A percentile compares a stretch with the other conserved stretches of the same genome.
These are phyloP conservation scores for Nothobranchius furzeri DNA, from an alignment of 2,113 vertebrate species.

Conservation along the genomic window DNA sequence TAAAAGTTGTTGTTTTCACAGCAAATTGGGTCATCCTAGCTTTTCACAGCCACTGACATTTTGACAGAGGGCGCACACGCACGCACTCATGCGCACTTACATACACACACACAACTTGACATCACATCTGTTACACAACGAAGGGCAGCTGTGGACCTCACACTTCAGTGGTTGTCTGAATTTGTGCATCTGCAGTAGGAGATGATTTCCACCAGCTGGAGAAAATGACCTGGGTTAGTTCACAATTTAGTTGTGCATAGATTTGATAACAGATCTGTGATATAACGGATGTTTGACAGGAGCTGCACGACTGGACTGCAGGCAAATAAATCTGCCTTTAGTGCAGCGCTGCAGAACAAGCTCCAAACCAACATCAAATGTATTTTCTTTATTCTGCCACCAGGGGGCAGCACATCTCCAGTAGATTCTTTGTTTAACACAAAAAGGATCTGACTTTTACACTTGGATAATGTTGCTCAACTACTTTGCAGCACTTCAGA, in stretches of 20 bases:
- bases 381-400: slow-evolving; percentile 19
- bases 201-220: slow-evolving; percentile 5
- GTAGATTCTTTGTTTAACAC: background rate
- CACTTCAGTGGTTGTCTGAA: background rate
- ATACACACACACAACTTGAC: background rate
- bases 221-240: slow-evolving; percentile 19
- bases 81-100: background rate
- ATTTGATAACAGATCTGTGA: too few relatives aligned
- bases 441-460: slow-evolving; percentile 10
- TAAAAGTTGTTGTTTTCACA: too few relatives aligned
- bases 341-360: too few relatives aligned
- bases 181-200: background rate
- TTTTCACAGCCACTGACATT: background rate
- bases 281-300: too few relatives aligned
- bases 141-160: slow-evolving; percentile 10
- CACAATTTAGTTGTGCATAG: too few relatives aligned
- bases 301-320: too few relatives aligned
- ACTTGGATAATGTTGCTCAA: slow-evolving; percentile 13
- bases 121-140: slow-evolving; percentile 41
- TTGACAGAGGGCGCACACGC: background rate
- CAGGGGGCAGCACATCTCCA: slow-evolving; percentile 49
- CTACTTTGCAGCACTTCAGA: slow-evolving; percentile 14
- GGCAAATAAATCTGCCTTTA: too few relatives aligned
- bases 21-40: background rate
- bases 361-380: too few relatives aligned